phyloP scores from a whole-genome alignment of 2,113 vertebrate species.

The Boulengeromyrus knoepffleri region DNA sequence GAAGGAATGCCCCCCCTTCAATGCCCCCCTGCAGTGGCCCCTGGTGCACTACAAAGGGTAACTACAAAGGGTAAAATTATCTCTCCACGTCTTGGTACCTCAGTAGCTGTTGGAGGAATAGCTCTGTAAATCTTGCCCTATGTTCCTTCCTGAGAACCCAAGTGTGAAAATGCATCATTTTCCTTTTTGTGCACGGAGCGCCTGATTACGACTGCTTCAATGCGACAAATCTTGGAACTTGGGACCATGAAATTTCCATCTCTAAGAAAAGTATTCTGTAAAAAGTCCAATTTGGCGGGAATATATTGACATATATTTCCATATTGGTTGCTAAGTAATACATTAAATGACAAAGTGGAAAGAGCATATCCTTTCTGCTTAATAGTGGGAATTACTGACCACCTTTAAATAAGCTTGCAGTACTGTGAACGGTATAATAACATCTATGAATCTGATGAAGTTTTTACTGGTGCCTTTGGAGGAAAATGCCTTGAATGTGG shows the following conservation, averaged over 20 bases:
- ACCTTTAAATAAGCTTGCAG: neutral
- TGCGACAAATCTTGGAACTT: neutral
- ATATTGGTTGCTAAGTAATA: neutral
- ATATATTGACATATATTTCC: neutral
- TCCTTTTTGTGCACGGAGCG: neutral
- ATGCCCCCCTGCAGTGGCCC: too few species aligned
- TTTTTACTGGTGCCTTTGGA: neutral
- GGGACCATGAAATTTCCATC: neutral
- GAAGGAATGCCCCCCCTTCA: too few species aligned
- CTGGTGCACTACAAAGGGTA: too few species aligned
- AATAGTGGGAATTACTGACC: neutral
- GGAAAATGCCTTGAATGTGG: neutral
- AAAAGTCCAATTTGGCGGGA: neutral
- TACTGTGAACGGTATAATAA: neutral
- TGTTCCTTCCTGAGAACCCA: neutral
- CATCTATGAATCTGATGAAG: neutral
- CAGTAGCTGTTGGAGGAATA: neutral
- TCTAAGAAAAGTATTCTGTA: neutral
- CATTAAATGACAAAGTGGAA: neutral
- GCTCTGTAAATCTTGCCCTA: neutral
- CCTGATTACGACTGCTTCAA: neutral
- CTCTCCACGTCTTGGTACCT: neutral
- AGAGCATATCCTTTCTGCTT: neutral
- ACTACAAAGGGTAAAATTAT: too few species aligned
- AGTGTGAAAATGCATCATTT: neutral